Percentiles rank a stretch among this genome's conserved stretches.
Conservation (phyloP, 2,113 vertebrate species). For the Mastomys coucha region DNA sequence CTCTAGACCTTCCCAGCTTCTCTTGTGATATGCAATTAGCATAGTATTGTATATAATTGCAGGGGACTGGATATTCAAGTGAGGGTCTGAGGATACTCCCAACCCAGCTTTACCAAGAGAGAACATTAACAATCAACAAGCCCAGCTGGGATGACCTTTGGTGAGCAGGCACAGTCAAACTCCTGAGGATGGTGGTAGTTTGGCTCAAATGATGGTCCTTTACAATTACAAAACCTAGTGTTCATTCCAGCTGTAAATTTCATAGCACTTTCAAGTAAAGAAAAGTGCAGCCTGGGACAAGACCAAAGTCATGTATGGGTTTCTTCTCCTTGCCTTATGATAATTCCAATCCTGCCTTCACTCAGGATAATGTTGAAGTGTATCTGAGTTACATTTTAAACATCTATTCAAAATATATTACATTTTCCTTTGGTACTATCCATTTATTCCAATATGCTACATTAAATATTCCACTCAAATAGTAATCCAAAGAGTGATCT, state of each 20-base stretch:
- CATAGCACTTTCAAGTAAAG: not conserved
- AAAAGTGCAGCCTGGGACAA: not conserved
- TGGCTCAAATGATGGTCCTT: not conserved
- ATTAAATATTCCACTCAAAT: conserved; percentile 12
- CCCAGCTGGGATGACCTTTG: not conserved
- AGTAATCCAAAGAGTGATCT: not conserved
- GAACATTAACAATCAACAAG: not conserved
- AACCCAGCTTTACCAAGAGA: not conserved
- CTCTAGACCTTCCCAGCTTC: not conserved
- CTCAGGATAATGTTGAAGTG: not conserved
- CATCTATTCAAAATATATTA: conserved; percentile 10
- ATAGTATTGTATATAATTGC: not conserved
- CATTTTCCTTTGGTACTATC: conserved; percentile 1
- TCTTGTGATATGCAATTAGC: not conserved
- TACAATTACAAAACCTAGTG: not conserved
- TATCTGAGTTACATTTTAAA: not conserved
- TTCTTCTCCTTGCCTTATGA: not conserved
- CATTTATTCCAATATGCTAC: not conserved
- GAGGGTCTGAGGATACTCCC: not conserved
- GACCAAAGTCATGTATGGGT: not conserved
- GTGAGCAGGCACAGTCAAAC: not conserved
- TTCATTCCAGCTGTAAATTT: not conserved
- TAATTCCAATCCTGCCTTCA: not conserved
- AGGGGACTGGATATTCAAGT: not conserved
- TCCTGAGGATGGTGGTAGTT: not conserved